A percentile compares a stretch with the other conserved stretches of the same genome.
Evolutionary conservation across 2,797 vertebrate species (phyloP).

Genomic region (Rhinoraja longicauda): DNA sequence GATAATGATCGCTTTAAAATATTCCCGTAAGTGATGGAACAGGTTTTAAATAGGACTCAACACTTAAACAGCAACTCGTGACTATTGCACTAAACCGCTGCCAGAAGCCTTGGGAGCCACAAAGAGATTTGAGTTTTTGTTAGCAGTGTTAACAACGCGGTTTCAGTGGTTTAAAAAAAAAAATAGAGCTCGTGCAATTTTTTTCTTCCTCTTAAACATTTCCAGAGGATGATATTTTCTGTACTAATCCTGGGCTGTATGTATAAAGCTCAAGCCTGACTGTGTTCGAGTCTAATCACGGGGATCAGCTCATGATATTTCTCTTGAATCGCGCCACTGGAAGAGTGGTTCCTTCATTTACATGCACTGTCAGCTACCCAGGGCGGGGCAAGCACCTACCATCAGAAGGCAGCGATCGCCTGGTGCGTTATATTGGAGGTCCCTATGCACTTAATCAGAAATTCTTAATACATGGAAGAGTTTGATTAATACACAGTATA

Average conservation of each 20-base stretch:
- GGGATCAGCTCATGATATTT: neutral
- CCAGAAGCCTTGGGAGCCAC: neutral
- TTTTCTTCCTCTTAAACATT: neutral
- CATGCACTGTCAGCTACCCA: neutral
- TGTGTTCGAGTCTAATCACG: neutral
- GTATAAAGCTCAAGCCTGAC: neutral
- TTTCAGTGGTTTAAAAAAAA: neutral
- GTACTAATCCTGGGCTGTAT: neutral
- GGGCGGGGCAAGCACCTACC: neutral
- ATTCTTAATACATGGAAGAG: neutral
- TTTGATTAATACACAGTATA: too few relatives aligned
- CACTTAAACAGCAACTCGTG: neutral
- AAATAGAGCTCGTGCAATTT: neutral
- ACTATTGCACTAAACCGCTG: neutral
- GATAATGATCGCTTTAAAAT: neutral
- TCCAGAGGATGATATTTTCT: neutral
- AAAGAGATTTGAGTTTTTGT: neutral
- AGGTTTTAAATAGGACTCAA: neutral
- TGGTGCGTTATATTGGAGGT: neutral
- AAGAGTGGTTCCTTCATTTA: neutral
- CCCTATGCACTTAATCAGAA: neutral
- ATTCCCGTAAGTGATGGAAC: neutral
- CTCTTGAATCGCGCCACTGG: too few relatives aligned
- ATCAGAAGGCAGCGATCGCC: neutral
- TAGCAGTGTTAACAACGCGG: neutral